Base-by-base conservation (phyloP, 2,888 invertebrate genomes). In the Uropetala carovei region DNA sequence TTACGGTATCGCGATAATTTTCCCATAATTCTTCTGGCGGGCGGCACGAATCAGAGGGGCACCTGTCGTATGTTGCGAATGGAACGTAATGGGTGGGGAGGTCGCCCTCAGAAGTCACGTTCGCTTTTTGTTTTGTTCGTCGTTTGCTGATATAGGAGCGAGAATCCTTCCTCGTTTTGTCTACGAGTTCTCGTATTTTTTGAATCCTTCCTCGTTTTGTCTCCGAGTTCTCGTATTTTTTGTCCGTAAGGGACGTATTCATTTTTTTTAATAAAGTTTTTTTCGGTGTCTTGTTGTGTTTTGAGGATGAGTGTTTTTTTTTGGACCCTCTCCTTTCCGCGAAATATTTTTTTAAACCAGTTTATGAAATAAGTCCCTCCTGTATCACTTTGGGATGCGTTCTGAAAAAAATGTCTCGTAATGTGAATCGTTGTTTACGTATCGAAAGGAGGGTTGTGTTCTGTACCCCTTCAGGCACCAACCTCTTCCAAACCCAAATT, bases 1-100 rank as follows among this genome's bases (percentile, higher is more conserved):
- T 89, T 43, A 58, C 89, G 60, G 89, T 43, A 30, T 30, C 30
- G 22, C 64, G 11, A 58, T 89, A 89, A 89, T 89, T 64, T 64
- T 16, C 11, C 59, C 86, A 14, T 56, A 1, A 16, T 16, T 57
- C 10, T n/a, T 16, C 89, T 64, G 16, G 14, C 89, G 0, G 16
- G 30, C 89, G 89, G 30, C n/a, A n/a, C n/a, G 43, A 86, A 64
- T 86, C 59, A 86, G 30, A 86, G 86, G 14, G 2, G 58, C 18
- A 0, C 83, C 56, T 60, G n/a, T 85, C 11, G 13, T 5, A 9
- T 22, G 75, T n/a, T n/a, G 75, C 75, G 75, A 3, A 60, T 5
- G 22, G 22, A n/a, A n/a, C n/a, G n/a, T n/a, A n/a, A n/a, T n/a
- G n/a, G 60, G 18, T 16, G 60, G 18, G 60, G 18, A 60, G 13